Evolutionary conservation across 2,888 invertebrate genomes (phyloP).

Genomic region (Augiades crinisus): DNA sequence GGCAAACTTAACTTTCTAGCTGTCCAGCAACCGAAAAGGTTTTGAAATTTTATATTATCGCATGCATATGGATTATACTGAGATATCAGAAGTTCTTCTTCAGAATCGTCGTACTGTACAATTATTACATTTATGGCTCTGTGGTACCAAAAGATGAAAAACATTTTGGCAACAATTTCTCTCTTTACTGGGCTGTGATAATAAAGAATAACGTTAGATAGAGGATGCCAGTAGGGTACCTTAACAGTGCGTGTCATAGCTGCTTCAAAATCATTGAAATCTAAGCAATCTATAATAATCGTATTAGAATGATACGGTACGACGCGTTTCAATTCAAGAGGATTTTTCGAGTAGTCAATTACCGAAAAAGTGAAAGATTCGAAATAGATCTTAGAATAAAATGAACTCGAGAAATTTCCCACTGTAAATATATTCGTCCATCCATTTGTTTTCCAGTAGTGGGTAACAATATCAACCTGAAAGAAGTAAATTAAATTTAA

Average conservation of each 20-base stretch:
- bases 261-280: slow-evolving; percentile 50
- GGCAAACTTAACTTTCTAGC: slow-evolving; percentile 48
- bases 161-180: slow-evolving; percentile 47
- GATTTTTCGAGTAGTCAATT: slow-evolving; percentile 41
- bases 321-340: slow-evolving; percentile 46
- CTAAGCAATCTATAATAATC: slow-evolving; percentile 46
- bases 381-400: slow-evolving; percentile 43
- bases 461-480: slow-evolving; percentile 49
- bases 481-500: slow-evolving; percentile 19
- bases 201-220: slow-evolving; percentile 52
- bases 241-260: slow-evolving; percentile 44
- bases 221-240: slow-evolving; percentile 58
- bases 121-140: slow-evolving; percentile 52
- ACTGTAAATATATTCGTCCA: slow-evolving; percentile 55
- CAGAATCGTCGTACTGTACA: slow-evolving; percentile 46
- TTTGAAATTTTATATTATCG: slow-evolving; percentile 42
- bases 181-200: slow-evolving; percentile 41
- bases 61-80: slow-evolving; percentile 51
- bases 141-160: slow-evolving; percentile 59
- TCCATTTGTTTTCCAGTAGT: slow-evolving; percentile 52
- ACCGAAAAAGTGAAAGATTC: slow-evolving; percentile 45
- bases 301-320: slow-evolving; percentile 51
- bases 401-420: slow-evolving; percentile 50
- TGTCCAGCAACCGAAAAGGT: slow-evolving; percentile 56
- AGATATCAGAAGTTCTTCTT: slow-evolving; percentile 40